Evolutionary conservation across 2,797 vertebrate genomes (phyloP).

Genomic region (Alcedo atthis): DNA sequence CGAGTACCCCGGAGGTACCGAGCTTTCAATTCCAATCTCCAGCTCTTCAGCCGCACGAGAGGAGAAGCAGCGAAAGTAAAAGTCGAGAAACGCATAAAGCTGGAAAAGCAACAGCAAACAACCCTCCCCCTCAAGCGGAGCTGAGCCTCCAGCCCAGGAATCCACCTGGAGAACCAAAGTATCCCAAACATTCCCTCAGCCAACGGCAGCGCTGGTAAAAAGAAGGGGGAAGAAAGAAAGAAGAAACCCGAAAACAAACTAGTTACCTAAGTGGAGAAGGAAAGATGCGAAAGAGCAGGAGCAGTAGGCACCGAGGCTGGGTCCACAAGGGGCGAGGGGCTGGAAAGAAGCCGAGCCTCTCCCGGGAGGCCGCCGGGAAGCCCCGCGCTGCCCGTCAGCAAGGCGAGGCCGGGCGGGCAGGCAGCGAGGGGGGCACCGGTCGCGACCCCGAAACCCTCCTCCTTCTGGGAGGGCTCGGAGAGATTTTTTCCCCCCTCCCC

Average conservation of each 20-base stretch:
- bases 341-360: neutral
- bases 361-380: neutral
- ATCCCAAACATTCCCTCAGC: slow-evolving; percentile 49
- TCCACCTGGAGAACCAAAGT: slow-evolving; percentile 60
- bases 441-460: neutral
- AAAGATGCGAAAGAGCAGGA: slow-evolving; percentile 4
- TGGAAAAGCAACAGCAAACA: slow-evolving; percentile 39
- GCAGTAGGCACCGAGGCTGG: neutral
- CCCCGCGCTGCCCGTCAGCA: neutral
- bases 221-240: neutral
- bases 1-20: neutral
- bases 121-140: slow-evolving; percentile 18
- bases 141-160: slow-evolving; percentile 38
- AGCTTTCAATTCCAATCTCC: neutral
- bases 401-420: neutral
- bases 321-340: neutral
- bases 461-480: neutral
- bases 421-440: neutral
- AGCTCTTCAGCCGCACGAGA: neutral
- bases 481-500: neutral
- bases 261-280: neutral
- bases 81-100: neutral
- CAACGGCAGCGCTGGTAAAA: neutral
- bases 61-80: neutral
- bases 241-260: neutral